These are phyloP conservation scores for Ornithoptera priamus DNA, from an alignment of 2,888 invertebrate species.

Conservation along the genomic window DNA sequence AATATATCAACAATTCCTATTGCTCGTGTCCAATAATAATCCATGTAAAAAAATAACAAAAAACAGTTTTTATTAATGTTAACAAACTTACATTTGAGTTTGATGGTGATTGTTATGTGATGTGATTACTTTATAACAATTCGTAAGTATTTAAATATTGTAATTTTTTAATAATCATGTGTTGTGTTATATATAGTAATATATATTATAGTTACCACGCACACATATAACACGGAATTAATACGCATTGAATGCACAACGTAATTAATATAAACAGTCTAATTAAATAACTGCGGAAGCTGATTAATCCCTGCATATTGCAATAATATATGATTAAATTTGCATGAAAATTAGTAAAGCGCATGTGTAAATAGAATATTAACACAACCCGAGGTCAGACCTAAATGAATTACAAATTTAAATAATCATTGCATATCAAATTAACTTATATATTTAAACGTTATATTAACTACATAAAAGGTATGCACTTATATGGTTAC, in stretches of 20 bases:
- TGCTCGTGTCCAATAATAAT: constrained; percentile 61
- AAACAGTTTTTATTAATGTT: constrained; percentile 41
- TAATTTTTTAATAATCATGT: not conserved
- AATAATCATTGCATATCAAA: not conserved
- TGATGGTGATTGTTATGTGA: constrained; percentile 60
- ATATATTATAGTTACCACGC: not conserved
- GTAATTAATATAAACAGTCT: not conserved
- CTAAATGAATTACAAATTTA: not conserved
- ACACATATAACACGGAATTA: not conserved
- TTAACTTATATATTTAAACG: too few relatives aligned
- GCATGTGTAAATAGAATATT: constrained; percentile 8
- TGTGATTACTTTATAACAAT: constrained; percentile 59
- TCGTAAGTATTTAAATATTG: constrained; percentile 47
- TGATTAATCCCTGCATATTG: not conserved
- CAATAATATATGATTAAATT: not conserved
- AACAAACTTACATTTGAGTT: constrained; percentile 56
- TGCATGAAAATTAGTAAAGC: not conserved
- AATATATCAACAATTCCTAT: constrained; percentile 44
- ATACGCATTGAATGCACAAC: constrained; percentile 1
- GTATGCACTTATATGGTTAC: too few relatives aligned
- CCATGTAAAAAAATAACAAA: constrained; percentile 36
- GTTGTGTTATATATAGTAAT: not conserved
- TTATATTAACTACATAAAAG: too few relatives aligned
- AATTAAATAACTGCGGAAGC: not conserved
- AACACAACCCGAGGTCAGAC: not conserved